Evolutionary conservation across 2,113 vertebrate species (phyloP).

Genomic region (Leptobrachium ailaonicum): DNA sequence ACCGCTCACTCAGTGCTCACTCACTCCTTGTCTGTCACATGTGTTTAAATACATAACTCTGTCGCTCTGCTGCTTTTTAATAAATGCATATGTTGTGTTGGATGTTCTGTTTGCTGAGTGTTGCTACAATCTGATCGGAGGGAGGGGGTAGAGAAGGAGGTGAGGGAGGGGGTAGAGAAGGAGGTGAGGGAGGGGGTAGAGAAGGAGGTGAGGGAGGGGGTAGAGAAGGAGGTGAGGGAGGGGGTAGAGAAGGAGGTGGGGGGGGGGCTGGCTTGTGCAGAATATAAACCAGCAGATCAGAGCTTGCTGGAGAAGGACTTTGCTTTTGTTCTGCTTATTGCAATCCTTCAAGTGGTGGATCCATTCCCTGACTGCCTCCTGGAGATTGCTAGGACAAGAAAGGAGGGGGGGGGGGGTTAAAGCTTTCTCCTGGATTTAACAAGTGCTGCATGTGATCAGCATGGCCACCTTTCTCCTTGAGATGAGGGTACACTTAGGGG

Average conservation of each 20-base stretch:
- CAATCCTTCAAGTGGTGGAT: slow-evolving; percentile 2
- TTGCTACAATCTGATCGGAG: background rate
- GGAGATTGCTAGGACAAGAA: no score
- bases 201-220: background rate
- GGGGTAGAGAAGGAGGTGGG: background rate
- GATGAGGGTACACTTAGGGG: no score
- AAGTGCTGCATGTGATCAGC: no score
- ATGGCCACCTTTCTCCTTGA: no score
- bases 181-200: background rate
- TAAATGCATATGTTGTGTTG: background rate
- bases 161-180: background rate
- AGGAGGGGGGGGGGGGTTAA: no score
- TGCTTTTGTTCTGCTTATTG: background rate
- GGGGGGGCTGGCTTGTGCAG: background rate
- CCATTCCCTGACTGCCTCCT: background rate
- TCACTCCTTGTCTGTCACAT: no score
- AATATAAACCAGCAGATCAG: background rate
- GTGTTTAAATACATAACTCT: no score
- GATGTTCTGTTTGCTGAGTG: no score
- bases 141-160: background rate
- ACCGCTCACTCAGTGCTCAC: no score
- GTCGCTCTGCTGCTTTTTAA: background rate
- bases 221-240: background rate
- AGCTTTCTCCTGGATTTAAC: no score
- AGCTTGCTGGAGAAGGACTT: background rate